Evolutionary conservation across 2,113 vertebrate genomes (phyloP).

Genomic region (Etia nguti): DNA sequence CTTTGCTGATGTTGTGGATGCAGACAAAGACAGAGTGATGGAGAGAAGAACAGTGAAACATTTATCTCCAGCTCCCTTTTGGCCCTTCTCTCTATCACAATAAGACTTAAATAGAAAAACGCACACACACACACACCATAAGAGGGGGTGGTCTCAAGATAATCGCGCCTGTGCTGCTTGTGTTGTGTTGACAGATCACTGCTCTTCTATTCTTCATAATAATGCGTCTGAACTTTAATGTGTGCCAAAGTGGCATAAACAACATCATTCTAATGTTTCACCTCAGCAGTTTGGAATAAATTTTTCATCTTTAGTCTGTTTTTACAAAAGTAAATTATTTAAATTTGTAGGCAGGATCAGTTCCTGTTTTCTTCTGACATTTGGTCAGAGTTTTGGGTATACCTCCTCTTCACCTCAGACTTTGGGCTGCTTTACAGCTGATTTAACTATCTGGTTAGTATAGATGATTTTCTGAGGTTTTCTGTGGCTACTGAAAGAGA

Average conservation of each 20-base stretch:
- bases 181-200: constrained; percentile 18
- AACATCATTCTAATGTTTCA: background rate
- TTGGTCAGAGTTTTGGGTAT: background rate
- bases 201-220: background rate
- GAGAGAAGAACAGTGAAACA: constrained; percentile 26
- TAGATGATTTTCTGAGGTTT: background rate
- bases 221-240: background rate
- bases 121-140: background rate
- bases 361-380: background rate
- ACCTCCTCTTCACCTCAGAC: background rate
- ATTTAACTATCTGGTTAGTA: no score
- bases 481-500: background rate
- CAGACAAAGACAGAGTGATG: constrained; percentile 43
- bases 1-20: constrained; percentile 12
- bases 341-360: background rate
- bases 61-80: constrained; percentile 52
- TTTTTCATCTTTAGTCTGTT: background rate
- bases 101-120: constrained; percentile 46
- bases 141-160: constrained; percentile 18
- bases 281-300: background rate
- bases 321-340: background rate
- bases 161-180: constrained; percentile 23
- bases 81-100: constrained; percentile 45
- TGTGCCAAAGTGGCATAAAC: background rate
- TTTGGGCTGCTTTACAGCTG: no score